Evolutionary conservation across 64 coral and sea anemone species (phyloP).

Genomic region (Pachyseris speciosa): DNA sequence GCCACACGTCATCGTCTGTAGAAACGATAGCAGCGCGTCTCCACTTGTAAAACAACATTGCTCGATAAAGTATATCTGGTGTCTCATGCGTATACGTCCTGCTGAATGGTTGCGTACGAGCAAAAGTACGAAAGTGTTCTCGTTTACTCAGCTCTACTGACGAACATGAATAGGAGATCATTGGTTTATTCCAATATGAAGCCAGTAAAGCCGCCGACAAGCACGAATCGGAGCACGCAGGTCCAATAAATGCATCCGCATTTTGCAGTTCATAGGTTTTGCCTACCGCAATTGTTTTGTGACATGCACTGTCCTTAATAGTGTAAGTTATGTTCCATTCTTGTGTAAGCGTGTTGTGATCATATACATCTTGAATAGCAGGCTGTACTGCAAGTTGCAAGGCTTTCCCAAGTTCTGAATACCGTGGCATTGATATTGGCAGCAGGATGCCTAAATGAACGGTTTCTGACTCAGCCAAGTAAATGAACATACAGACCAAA

Average conservation of each 20-base stretch:
- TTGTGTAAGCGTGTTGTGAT: constrained; percentile 15
- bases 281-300: constrained; percentile 55
- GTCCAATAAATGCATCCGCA: constrained; percentile 79
- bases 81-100: constrained; percentile 51
- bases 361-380: constrained; percentile 66
- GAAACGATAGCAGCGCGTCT: constrained; percentile 56
- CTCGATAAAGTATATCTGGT: constrained; percentile 30
- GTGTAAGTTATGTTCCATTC: constrained; percentile 77
- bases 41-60: constrained; percentile 63
- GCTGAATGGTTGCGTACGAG: constrained; percentile 85
- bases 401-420: constrained; percentile 55
- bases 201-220: constrained; percentile 73
- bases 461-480: background rate
- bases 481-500: background rate
- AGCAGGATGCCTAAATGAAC: constrained; percentile 52
- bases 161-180: constrained; percentile 88
- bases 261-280: constrained; percentile 53
- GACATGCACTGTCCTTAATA: constrained; percentile 63
- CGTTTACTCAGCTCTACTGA: constrained; percentile 65
- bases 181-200: constrained; percentile 77
- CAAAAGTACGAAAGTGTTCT: constrained; percentile 68
- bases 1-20: constrained; percentile 73
- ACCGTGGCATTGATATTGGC: constrained; percentile 43
- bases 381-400: constrained; percentile 53
- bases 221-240: constrained; percentile 73